Conservation (phyloP, 2,888 invertebrate species). For the Ctenicera cuprea region DNA sequence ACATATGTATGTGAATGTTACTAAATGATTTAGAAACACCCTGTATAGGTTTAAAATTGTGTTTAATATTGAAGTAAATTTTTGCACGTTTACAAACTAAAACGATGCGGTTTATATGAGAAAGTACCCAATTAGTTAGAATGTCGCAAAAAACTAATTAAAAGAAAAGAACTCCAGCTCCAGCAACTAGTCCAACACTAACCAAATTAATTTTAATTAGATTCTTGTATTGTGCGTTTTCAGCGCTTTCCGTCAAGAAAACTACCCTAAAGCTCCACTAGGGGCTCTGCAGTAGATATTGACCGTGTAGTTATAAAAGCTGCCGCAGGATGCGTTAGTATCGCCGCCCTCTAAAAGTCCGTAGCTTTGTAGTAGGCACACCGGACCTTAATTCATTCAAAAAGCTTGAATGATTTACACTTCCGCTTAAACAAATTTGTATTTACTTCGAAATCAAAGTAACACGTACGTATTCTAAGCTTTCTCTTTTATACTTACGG, state of each 20-base stretch:
- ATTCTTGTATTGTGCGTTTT: not conserved
- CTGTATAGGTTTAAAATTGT: too few species aligned
- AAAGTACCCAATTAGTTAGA: too few species aligned
- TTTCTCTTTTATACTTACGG: not conserved
- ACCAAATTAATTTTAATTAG: too few species aligned
- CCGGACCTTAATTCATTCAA: slow-evolving; percentile 45
- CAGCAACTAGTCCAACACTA: too few species aligned
- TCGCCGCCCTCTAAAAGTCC: slow-evolving; percentile 58
- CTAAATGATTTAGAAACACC: too few species aligned
- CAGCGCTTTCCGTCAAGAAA: slow-evolving; percentile 1
- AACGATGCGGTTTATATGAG: too few species aligned
- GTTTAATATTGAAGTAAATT: too few species aligned
- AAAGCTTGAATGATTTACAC: slow-evolving; percentile 37
- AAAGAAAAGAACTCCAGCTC: too few species aligned
- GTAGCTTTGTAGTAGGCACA: slow-evolving; percentile 52
- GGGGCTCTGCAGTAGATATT: slow-evolving; percentile 56
- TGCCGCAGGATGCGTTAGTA: slow-evolving; percentile 57
- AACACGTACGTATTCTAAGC: slow-evolving; percentile 21
- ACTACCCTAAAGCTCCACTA: slow-evolving; percentile 43
- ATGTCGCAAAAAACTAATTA: too few species aligned
- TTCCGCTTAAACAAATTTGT: slow-evolving; percentile 21
- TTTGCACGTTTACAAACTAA: too few species aligned
- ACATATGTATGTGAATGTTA: too few species aligned
- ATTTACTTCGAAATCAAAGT: slow-evolving; percentile 8
- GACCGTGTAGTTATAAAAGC: slow-evolving; percentile 56